These are phyloP conservation scores for Bradynema listronoti DNA, from an alignment of 1,140 invertebrate genomes.

Conservation along the genomic window DNA sequence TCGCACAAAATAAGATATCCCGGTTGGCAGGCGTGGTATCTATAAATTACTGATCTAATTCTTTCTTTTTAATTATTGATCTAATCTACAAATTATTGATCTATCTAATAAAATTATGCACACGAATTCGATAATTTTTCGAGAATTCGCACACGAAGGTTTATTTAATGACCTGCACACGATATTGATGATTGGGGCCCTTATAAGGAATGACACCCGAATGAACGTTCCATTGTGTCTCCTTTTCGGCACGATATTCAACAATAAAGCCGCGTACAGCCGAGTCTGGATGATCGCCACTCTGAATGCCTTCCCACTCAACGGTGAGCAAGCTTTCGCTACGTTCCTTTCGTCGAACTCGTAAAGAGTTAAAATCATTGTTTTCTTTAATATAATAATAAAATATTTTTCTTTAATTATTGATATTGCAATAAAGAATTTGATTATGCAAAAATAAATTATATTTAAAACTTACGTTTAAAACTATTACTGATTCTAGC, in stretches of 20 bases:
- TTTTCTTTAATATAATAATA: too few relatives aligned
- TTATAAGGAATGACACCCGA: slow-evolving; percentile 52
- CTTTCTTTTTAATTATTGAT: neutral
- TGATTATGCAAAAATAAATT: too few relatives aligned
- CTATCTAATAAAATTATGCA: too few relatives aligned
- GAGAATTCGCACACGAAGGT: too few relatives aligned
- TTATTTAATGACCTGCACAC: slow-evolving; percentile 48
- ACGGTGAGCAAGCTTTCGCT: slow-evolving; percentile 50
- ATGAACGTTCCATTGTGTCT: slow-evolving; percentile 56
- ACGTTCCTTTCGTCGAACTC: slow-evolving; percentile 8
- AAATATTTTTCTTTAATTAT: too few relatives aligned
- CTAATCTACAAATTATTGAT: too few relatives aligned
- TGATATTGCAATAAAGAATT: too few relatives aligned
- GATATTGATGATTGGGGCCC: slow-evolving; percentile 57
- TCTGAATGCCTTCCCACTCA: slow-evolving; percentile 58
- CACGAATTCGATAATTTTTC: too few relatives aligned
- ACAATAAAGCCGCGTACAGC: slow-evolving; percentile 56
- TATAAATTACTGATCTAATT: slow-evolving; percentile 28
- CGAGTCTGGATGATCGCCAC: slow-evolving; percentile 55
- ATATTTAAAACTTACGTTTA: too few relatives aligned
- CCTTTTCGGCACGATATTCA: slow-evolving; percentile 55
- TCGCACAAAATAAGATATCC: slow-evolving; percentile 56
- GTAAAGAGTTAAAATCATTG: neutral
- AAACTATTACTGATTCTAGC: too few relatives aligned
- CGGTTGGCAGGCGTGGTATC: slow-evolving; percentile 55